Evolutionary conservation across 2,888 invertebrate species (phyloP).

Genomic region (Tetranychus piercei): DNA sequence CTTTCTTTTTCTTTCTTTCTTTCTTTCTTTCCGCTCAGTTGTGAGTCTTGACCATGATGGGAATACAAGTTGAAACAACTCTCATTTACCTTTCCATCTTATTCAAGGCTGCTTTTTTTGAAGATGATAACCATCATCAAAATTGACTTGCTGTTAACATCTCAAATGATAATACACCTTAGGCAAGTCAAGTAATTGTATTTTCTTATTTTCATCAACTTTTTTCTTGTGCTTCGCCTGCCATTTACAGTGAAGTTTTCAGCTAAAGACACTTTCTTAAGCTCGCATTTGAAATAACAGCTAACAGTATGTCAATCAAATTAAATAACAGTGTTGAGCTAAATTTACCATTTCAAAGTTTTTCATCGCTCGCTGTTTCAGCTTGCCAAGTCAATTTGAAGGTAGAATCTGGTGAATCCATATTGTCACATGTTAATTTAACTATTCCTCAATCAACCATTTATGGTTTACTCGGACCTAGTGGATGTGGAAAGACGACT

Average conservation of each 20-base stretch:
- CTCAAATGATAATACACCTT: too few relatives aligned
- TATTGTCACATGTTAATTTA: background rate
- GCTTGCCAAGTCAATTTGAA: background rate
- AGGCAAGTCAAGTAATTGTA: too few relatives aligned
- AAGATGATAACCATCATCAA: too few relatives aligned
- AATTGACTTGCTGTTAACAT: too few relatives aligned
- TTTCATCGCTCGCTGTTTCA: background rate
- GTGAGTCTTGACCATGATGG: too few relatives aligned
- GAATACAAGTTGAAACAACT: too few relatives aligned
- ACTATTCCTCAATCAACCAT: background rate
- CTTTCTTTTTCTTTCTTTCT: background rate
- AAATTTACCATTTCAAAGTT: background rate
- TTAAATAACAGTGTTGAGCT: background rate
- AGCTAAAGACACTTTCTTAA: too few relatives aligned
- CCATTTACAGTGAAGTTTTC: too few relatives aligned
- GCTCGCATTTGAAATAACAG: background rate
- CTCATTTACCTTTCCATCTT: too few relatives aligned
- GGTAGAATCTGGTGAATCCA: background rate
- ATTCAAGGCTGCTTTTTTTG: too few relatives aligned
- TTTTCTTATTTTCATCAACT: too few relatives aligned
- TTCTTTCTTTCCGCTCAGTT: background rate
- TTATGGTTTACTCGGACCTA: background rate
- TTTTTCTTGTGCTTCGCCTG: too few relatives aligned
- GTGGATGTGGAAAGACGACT: constrained; percentile 3
- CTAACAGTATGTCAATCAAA: background rate